phyloP scores from a whole-genome alignment of 2,797 vertebrate species.

The Pampus argenteus region DNA sequence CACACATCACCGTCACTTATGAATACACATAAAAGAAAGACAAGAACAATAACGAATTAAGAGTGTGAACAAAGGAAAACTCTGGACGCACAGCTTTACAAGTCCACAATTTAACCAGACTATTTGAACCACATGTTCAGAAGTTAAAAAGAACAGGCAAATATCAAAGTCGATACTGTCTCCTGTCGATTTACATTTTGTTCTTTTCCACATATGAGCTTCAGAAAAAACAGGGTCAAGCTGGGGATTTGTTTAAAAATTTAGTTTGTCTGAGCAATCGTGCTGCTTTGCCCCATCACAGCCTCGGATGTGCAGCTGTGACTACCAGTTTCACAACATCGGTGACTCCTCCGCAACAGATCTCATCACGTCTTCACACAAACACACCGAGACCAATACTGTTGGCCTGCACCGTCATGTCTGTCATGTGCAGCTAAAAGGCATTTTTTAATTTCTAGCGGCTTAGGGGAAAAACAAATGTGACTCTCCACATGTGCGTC shows the following conservation, averaged over 20 bases:
- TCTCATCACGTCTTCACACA: background rate
- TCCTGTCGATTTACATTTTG: background rate
- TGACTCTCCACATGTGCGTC: background rate
- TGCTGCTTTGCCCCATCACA: background rate
- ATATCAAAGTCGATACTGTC: background rate
- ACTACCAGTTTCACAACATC: background rate
- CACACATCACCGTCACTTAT: constrained; percentile 29
- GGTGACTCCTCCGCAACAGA: constrained; percentile 2
- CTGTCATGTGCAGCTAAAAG: background rate
- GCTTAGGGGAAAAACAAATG: background rate
- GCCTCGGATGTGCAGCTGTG: background rate
- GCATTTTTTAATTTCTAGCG: constrained; percentile 4
- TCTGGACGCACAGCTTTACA: background rate
- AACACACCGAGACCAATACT: background rate
- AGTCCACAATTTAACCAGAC: background rate
- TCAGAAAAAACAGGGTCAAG: background rate
- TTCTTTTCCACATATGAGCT: too few species aligned
- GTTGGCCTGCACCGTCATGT: background rate
- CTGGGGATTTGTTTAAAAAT: background rate
- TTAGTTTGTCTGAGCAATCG: background rate
- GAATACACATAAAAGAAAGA: background rate
- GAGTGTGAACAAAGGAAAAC: constrained; percentile 7
- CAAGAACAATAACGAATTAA: constrained; percentile 30
- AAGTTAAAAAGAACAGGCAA: background rate
- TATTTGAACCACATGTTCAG: background rate